Evolutionary conservation across 2,797 vertebrate species (phyloP).

Genomic region (Arrhamphus sclerolepis): DNA sequence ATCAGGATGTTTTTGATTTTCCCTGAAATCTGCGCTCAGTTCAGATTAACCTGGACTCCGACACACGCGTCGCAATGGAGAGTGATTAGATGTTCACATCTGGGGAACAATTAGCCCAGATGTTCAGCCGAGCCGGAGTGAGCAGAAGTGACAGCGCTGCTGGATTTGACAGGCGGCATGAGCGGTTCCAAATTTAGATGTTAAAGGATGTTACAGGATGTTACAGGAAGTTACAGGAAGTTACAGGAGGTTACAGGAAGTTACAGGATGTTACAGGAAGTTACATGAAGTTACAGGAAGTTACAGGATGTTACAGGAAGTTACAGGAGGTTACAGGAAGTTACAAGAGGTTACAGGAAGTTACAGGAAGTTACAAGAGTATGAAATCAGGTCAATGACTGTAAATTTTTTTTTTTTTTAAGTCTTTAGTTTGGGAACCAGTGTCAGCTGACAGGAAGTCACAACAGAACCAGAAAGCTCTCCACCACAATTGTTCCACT

Average conservation of each 20-base stretch:
- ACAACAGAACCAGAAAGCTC: too few relatives aligned
- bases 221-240: too few relatives aligned
- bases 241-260: too few relatives aligned
- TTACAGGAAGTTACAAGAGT: conserved; percentile 56
- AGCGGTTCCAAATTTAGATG: conserved; percentile 72
- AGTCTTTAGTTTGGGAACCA: conserved; percentile 45
- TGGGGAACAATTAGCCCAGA: conserved; percentile 80
- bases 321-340: too few relatives aligned
- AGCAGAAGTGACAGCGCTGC: conserved; percentile 64
- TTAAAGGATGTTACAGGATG: too few relatives aligned
- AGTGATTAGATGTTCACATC: conserved; percentile 79
- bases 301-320: too few relatives aligned
- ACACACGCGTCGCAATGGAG: conserved; percentile 72
- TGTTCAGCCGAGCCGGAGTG: conserved; percentile 55
- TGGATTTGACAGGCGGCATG: conserved; percentile 64
- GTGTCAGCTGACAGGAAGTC: too few relatives aligned
- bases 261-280: too few relatives aligned
- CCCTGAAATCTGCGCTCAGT: conserved; percentile 80
- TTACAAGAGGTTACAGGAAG: too few relatives aligned
- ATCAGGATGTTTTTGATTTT: conserved; percentile 84
- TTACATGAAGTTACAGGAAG: too few relatives aligned
- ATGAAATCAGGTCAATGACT: conserved; percentile 56
- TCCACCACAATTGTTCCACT: too few relatives aligned
- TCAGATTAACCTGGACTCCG: conserved; percentile 85
- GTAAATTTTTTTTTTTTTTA: too few relatives aligned